phyloP scores from a whole-genome alignment of 2,888 invertebrate genomes.

The Hymenopus coronatus region DNA sequence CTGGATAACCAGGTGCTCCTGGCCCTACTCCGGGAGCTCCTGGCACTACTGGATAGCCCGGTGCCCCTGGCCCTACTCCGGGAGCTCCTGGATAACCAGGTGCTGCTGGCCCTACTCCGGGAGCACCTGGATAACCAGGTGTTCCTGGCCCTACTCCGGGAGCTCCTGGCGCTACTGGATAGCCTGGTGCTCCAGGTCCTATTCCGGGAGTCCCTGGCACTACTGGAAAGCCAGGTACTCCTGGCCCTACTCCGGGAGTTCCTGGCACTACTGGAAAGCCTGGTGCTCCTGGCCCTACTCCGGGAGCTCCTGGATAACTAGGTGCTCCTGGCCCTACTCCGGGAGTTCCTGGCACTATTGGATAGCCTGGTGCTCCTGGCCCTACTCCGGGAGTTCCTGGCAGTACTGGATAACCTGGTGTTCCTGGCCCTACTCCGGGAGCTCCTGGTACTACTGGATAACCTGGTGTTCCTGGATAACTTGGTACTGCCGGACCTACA shows the following conservation, averaged over 20 bases:
- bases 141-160: conserved; percentile 1
- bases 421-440: conserved; percentile 22
- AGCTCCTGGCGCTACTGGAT: too few relatives aligned
- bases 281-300: conserved; percentile 24
- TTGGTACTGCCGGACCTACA: conserved; percentile 15
- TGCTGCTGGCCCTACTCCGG: conserved; percentile 19
- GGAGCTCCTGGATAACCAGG: conserved; percentile 22
- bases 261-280: conserved; percentile 26
- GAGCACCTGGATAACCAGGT: neutral
- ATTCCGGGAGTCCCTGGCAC: conserved; percentile 11
- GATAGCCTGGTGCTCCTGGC: conserved; percentile 8
- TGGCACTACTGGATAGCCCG: conserved; percentile 21
- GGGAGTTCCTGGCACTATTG: too few relatives aligned
- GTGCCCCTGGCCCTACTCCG: conserved; percentile 22
- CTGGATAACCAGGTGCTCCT: conserved; percentile 11
- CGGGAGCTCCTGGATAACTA: neutral
- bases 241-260: conserved; percentile 19
- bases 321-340: conserved; percentile 2
- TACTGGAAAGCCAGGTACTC: conserved; percentile 22
- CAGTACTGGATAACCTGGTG: conserved; percentile 22
- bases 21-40: conserved; percentile 11
- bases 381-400: conserved; percentile 15
- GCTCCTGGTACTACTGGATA: conserved; percentile 21
- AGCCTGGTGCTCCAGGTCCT: conserved; percentile 9
- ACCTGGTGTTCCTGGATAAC: conserved; percentile 26